These are phyloP conservation scores for Istiophorus platypterus DNA, from an alignment of 2,113 vertebrate genomes.

Conservation along the genomic window DNA sequence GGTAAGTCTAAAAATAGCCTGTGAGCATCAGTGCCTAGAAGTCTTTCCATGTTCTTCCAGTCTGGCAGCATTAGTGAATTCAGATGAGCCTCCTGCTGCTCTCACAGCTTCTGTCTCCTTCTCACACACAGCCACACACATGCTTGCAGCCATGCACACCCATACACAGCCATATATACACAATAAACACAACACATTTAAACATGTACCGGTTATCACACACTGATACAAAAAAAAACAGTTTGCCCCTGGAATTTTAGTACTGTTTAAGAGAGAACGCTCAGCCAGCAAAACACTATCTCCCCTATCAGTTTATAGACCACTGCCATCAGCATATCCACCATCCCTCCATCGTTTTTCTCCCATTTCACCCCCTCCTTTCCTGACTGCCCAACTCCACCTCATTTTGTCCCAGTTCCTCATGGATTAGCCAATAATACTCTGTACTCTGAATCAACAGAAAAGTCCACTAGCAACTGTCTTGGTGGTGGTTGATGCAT, in stretches of 20 bases:
- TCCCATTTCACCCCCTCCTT: not conserved
- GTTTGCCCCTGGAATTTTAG: constrained; percentile 48
- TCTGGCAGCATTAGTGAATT: constrained; percentile 76
- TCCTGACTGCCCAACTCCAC: constrained; percentile 13
- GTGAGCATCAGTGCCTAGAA: constrained; percentile 71
- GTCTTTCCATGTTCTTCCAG: constrained; percentile 72
- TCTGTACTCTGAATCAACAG: not conserved
- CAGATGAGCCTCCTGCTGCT: constrained; percentile 75
- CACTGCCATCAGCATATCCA: constrained; percentile 52
- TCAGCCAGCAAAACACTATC: constrained; percentile 42
- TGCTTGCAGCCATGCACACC: not conserved
- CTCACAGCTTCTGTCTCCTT: constrained; percentile 51
- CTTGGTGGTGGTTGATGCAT: not conserved
- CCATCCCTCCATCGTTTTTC: not conserved
- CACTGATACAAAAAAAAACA: not conserved
- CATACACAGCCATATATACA: constrained; percentile 9
- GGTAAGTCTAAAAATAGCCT: constrained; percentile 75
- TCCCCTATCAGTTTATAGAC: constrained; percentile 48
- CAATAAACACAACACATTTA: constrained; percentile 27
- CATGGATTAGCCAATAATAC: constrained; percentile 40
- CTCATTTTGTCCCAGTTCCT: constrained; percentile 45
- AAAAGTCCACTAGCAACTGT: constrained; percentile 13
- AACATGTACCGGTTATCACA: constrained; percentile 50
- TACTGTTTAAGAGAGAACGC: constrained; percentile 32
- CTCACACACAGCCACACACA: constrained; percentile 45